Evolutionary conservation across 1,140 invertebrate species (phyloP).

Genomic region (Trichoplusia ni): DNA sequence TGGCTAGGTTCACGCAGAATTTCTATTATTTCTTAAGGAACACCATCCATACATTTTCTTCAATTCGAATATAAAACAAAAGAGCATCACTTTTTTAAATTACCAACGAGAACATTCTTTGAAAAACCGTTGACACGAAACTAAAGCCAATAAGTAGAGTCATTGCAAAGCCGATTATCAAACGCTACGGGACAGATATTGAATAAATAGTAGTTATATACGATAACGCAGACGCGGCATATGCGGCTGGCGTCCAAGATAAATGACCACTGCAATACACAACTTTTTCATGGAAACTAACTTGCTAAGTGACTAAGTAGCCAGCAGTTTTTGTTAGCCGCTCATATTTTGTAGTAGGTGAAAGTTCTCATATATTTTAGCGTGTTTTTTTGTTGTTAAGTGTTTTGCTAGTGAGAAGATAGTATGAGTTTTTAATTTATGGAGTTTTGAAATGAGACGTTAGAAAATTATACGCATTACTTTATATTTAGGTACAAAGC

Average conservation of each 20-base stretch:
- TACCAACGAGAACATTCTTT: too few relatives aligned
- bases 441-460: too few relatives aligned
- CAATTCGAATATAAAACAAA: too few relatives aligned
- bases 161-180: slow-evolving; percentile 17
- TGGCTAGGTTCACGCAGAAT: too few relatives aligned
- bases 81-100: too few relatives aligned
- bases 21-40: too few relatives aligned
- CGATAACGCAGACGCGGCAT: slow-evolving; percentile 31
- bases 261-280: slow-evolving; percentile 59
- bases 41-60: too few relatives aligned
- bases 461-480: too few relatives aligned
- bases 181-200: slow-evolving; percentile 3
- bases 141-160: slow-evolving; percentile 3
- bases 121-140: not conserved
- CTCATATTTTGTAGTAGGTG: not conserved
- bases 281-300: slow-evolving; percentile 52
- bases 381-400: not conserved
- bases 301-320: slow-evolving; percentile 24
- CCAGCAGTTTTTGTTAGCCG: slow-evolving; percentile 3
- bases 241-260: slow-evolving; percentile 54
- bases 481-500: too few relatives aligned
- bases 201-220: slow-evolving; percentile 30
- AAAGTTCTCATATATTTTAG: not conserved
- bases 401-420: not conserved
- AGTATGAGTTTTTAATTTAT: too few relatives aligned